These are phyloP conservation scores for Meteorus cinctellus DNA, from an alignment of 2,888 invertebrate genomes.

Conservation along the genomic window DNA sequence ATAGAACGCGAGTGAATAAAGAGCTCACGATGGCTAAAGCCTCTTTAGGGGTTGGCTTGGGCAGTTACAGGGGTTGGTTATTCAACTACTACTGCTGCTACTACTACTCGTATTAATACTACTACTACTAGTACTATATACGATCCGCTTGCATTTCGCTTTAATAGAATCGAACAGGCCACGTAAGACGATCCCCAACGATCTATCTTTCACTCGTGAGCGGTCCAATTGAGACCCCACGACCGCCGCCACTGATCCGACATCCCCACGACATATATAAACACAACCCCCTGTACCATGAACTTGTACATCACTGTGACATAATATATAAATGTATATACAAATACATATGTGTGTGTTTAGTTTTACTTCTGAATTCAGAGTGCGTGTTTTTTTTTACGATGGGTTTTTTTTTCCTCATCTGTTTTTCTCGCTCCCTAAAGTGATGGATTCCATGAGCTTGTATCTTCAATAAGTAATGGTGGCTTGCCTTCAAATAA, in stretches of 20 bases:
- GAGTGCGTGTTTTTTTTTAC: constrained; percentile 44
- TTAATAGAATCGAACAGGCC: constrained; percentile 71
- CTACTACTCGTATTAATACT: constrained; percentile 27
- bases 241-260: constrained; percentile 58
- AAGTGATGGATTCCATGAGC: constrained; percentile 39
- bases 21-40: constrained; percentile 49
- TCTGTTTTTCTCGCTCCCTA: constrained; percentile 21
- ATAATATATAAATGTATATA: constrained; percentile 1
- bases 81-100: constrained; percentile 31
- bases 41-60: constrained; percentile 52
- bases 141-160: constrained; percentile 51
- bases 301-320: neutral
- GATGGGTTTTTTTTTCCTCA: constrained; percentile 9
- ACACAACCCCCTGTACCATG: constrained; percentile 48
- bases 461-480: constrained; percentile 53
- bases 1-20: constrained; percentile 29
- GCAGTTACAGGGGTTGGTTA: constrained; percentile 44
- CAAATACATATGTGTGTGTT: constrained; percentile 33
- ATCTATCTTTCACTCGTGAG: constrained; percentile 69
- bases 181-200: constrained; percentile 69
- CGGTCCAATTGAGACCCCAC: constrained; percentile 66
- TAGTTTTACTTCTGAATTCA: constrained; percentile 30
- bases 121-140: neutral
- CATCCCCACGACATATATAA: constrained; percentile 62
- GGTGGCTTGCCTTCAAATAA: constrained; percentile 40